Conservation (phyloP, 2,797 vertebrate genomes). For the Steatocranus sp. region DNA sequence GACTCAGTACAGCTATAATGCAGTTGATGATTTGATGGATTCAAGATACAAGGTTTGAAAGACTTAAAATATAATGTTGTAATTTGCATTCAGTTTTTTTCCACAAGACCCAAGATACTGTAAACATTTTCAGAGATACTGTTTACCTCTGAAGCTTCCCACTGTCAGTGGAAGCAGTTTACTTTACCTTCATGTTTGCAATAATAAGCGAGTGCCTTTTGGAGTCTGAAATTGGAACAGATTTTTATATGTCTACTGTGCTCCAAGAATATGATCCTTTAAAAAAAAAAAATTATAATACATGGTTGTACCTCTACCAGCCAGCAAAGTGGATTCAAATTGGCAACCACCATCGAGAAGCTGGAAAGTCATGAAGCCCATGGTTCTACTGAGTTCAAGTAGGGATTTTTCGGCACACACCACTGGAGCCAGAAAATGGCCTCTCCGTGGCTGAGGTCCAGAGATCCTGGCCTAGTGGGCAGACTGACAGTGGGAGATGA, state of each 20-base stretch:
- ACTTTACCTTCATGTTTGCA: not conserved
- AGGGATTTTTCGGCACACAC: conserved; percentile 52
- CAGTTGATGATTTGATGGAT: not conserved
- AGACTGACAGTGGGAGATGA: conserved; percentile 60
- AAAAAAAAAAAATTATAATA: not conserved
- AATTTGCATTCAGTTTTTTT: not conserved
- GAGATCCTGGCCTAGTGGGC: conserved; percentile 65
- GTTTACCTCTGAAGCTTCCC: not conserved
- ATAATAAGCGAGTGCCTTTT: not conserved
- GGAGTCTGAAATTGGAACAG: not conserved
- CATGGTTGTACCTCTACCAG: not conserved
- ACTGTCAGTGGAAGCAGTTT: not conserved
- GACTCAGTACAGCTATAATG: not conserved
- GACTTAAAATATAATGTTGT: not conserved
- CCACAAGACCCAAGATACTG: not conserved
- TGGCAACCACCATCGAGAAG: not conserved
- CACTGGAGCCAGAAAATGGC: conserved; percentile 57
- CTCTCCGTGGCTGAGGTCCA: conserved; percentile 60
- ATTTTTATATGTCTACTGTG: not conserved
- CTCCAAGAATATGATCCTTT: not conserved
- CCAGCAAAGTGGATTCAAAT: not conserved
- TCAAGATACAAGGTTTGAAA: not conserved
- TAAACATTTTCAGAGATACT: not conserved
- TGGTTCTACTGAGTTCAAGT: conserved; percentile 54
- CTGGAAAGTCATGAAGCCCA: conserved; percentile 6